Conservation (phyloP, 2,113 vertebrate genomes). For the Pogona vitticeps region DNA sequence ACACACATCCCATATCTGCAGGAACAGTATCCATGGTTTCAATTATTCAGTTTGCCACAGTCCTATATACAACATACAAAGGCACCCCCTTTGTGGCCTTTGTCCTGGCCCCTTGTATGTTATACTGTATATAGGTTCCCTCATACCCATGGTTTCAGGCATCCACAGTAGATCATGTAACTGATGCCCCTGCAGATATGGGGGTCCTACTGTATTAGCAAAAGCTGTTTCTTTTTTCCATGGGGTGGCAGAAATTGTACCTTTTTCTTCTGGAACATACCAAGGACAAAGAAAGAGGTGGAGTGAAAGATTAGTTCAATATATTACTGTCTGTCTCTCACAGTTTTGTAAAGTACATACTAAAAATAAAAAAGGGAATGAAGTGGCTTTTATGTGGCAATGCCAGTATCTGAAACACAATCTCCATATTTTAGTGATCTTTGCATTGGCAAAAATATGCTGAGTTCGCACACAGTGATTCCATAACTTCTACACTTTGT, state of each 20-base stretch:
- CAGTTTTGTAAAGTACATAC: background rate
- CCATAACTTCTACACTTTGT: background rate
- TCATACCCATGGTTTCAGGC: too few relatives aligned
- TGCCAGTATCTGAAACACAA: background rate
- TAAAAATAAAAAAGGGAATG: background rate
- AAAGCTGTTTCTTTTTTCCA: background rate
- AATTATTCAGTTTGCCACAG: too few relatives aligned
- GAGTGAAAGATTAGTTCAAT: rapidly evolving
- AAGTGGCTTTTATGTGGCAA: constrained; percentile 9
- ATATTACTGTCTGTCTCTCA: background rate
- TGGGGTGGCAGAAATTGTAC: background rate
- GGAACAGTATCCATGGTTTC: too few relatives aligned
- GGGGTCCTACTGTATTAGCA: background rate
- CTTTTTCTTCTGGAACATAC: background rate
- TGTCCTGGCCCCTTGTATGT: too few relatives aligned
- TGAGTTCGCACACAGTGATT: background rate
- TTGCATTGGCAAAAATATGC: constrained; percentile 23
- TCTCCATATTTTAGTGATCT: constrained; percentile 18
- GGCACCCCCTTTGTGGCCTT: too few relatives aligned
- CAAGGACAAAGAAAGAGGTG: background rate
- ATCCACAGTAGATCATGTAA: too few relatives aligned
- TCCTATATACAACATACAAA: too few relatives aligned
- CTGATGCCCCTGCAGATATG: too few relatives aligned
- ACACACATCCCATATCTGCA: too few relatives aligned
- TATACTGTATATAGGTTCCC: too few relatives aligned